Percentiles rank a stretch among this genome's conserved stretches.
phyloP scores from a whole-genome alignment of 2,113 vertebrate genomes.

The Mus musculus region GRCm39 chr17:48707501-48708000 shows the following conservation, averaged over 20 bases:
- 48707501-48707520: constrained; percentile 94
- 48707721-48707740: neutral
- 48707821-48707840: neutral
- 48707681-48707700: no score
- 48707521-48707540: constrained; percentile 99
- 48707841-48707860: neutral
- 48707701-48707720: neutral
- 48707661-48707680: neutral
- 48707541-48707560: constrained; percentile 45
- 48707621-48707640: neutral
- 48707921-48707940: neutral
- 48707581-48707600: constrained; percentile 32
- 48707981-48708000: neutral
- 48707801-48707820: neutral
- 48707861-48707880: neutral
- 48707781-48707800: neutral
- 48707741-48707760: neutral
- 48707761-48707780: neutral
- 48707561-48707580: constrained; percentile 12
- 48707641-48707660: constrained; percentile 15
- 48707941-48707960: neutral
- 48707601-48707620: constrained; percentile 37
- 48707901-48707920: neutral
- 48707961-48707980: neutral
- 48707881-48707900: neutral